A percentile compares a stretch with the other conserved stretches of the same genome.
Evolutionary conservation across 1,140 invertebrate genomes (phyloP).

Genomic region (Triops cancriformis): DNA sequence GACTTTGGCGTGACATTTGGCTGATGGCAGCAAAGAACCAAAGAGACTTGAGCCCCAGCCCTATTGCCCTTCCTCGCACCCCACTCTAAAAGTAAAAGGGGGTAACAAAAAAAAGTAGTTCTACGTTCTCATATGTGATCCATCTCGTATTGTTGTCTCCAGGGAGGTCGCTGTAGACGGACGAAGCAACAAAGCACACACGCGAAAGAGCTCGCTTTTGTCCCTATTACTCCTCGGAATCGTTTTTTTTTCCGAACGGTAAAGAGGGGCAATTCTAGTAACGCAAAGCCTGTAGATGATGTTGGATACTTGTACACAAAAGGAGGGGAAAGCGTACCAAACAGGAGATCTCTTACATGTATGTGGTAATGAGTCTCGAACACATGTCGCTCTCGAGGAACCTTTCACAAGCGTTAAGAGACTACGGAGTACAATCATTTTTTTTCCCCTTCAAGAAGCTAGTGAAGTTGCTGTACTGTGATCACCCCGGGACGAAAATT

Average conservation of each 20-base stretch:
- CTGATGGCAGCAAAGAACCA: not conserved
- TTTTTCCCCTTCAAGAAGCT: too few relatives aligned
- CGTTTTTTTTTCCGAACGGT: not conserved
- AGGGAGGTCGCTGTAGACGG: not conserved
- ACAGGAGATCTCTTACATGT: not conserved
- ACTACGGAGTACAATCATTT: not conserved
- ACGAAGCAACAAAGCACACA: not conserved
- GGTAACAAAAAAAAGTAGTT: not conserved
- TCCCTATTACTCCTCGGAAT: not conserved
- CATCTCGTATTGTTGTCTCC: conserved; percentile 13
- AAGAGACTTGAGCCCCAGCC: not conserved
- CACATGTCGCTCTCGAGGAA: not conserved
- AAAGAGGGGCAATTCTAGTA: not conserved
- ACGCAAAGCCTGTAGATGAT: not conserved
- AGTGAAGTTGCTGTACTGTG: too few relatives aligned
- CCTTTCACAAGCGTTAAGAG: not conserved
- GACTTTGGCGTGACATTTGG: conserved; percentile 5
- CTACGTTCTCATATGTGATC: conserved; percentile 4
- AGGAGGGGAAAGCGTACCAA: not conserved
- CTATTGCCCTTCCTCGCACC: not conserved
- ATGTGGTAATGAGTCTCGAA: not conserved
- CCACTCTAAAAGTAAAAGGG: not conserved
- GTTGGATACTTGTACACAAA: not conserved
- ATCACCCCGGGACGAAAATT: too few relatives aligned
- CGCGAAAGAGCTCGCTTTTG: not conserved